Percentiles rank a stretch among this genome's conserved stretches.
Evolutionary conservation across 2,113 vertebrate genomes (phyloP).

Genomic region (Gobiocypris rarus): DNA sequence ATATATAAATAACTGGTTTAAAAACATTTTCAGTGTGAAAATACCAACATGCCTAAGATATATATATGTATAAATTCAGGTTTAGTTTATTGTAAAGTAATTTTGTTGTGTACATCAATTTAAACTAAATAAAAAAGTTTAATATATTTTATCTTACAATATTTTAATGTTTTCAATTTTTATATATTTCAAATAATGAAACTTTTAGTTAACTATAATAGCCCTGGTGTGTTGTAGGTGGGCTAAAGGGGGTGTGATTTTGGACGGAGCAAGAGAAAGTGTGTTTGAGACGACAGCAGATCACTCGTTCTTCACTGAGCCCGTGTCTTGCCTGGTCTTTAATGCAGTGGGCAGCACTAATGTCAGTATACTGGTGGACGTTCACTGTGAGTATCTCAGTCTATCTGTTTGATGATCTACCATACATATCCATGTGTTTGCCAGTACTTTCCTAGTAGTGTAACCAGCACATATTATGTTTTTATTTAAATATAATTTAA

Average conservation of each 20-base stretch:
- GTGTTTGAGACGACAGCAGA: constrained; percentile 89
- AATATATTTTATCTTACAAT: no score
- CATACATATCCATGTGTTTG: neutral
- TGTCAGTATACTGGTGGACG: constrained; percentile 95
- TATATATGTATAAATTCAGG: no score
- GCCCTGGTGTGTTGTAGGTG: constrained; percentile 48
- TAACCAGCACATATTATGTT: neutral
- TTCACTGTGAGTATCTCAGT: constrained; percentile 85
- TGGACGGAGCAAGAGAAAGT: constrained; percentile 42
- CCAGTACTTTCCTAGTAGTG: neutral
- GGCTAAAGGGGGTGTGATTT: constrained; percentile 54
- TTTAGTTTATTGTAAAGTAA: no score
- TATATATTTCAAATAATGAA: neutral
- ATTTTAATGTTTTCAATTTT: no score
- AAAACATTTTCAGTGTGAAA: no score
- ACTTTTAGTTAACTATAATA: neutral
- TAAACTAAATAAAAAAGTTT: no score
- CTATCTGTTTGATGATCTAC: neutral
- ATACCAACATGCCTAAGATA: no score
- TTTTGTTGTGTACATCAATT: no score
- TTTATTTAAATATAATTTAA: neutral
- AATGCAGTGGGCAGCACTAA: constrained; percentile 95
- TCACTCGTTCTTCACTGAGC: constrained; percentile 96
- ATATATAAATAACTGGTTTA: no score
- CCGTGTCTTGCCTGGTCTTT: constrained; percentile 94